Base-by-base conservation (phyloP, 2,797 vertebrate genomes). In the Anniella stebbinsi region DNA sequence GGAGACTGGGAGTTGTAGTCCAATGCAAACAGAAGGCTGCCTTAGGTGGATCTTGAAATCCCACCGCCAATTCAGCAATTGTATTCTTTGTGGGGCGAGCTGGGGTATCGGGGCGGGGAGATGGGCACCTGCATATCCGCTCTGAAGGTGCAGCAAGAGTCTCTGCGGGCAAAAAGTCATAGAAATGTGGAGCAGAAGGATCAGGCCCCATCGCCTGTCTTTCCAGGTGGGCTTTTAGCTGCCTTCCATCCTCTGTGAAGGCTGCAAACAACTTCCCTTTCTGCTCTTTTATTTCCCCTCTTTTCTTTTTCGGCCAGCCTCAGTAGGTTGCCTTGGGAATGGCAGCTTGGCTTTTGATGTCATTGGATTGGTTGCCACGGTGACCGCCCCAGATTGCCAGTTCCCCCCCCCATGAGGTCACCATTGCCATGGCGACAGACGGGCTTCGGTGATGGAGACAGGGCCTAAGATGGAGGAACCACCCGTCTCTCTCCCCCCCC, bases 361-460 rank as follows among this genome's bases (percentile, higher is more conserved):
- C 97, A 97, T 94, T 85, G 90, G 90, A 85, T 92, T 84, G 88
- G 97, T 98, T 95, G 96, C 97, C 97, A 96, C 95, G 95, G 98
- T 96, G 97, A 98, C 98, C 87, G 87, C 94, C 88, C 94, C 91
- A 89, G 93, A 95, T 96, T 95, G 94, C 95, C 93, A 95, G 93
- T 96, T 11, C 9, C 12, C 60, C 96, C 91, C 90, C 41, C 92
- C 13, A 80, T 92, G 96, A 96, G 95, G 96, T 96, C 95, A 94
- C 78, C 84, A 93, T 97, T 85, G 88, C 94, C 86, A 87, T 89
- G 95, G 97, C 84, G 95, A 96, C 90, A 3, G 51, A 63, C 80
- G 63, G 91, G 86, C 23, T 72, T 85, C 90, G 89, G 86, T 41
- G 54, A 82, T 63, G 75, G 41, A 69, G 86, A 45, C 2, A 17